phyloP scores from a whole-genome alignment of 2,797 vertebrate genomes.

The Amphiprion clarkii region DNA sequence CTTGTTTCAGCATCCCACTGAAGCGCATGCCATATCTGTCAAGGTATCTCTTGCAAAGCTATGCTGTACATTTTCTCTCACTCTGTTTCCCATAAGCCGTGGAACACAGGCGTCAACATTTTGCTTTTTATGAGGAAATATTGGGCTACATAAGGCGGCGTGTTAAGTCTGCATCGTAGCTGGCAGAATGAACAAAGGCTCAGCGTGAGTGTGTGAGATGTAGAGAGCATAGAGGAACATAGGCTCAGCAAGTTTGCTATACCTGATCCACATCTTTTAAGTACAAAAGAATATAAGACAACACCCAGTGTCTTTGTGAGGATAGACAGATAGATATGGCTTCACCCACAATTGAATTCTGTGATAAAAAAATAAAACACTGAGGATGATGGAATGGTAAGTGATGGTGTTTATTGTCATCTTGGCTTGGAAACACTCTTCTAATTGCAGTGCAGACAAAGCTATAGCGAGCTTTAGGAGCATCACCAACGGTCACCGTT shows the following conservation, averaged over 20 bases:
- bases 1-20: slow-evolving; percentile 29
- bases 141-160: slow-evolving; percentile 3
- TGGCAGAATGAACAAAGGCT: slow-evolving; percentile 19
- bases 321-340: slow-evolving; percentile 3
- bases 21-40: slow-evolving; percentile 38
- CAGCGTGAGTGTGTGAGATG: background rate
- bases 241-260: background rate
- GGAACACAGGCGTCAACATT: slow-evolving; percentile 22
- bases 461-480: background rate
- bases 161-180: slow-evolving; percentile 34
- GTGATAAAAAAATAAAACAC: slow-evolving; percentile 16
- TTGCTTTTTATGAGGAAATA: slow-evolving; percentile 32
- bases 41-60: slow-evolving; percentile 37
- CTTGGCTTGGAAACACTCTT: slow-evolving; percentile 15
- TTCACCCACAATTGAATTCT: slow-evolving; percentile 29
- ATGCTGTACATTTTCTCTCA: slow-evolving; percentile 17
- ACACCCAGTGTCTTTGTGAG: background rate
- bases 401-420: slow-evolving; percentile 4
- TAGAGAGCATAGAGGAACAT: slow-evolving; percentile 1
- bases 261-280: background rate
- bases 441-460: background rate
- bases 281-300: background rate
- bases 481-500: background rate
- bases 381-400: background rate
- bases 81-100: slow-evolving; percentile 31